Base-by-base conservation (phyloP, 2,113 vertebrate species). In the Serilophus lunatus region DNA sequence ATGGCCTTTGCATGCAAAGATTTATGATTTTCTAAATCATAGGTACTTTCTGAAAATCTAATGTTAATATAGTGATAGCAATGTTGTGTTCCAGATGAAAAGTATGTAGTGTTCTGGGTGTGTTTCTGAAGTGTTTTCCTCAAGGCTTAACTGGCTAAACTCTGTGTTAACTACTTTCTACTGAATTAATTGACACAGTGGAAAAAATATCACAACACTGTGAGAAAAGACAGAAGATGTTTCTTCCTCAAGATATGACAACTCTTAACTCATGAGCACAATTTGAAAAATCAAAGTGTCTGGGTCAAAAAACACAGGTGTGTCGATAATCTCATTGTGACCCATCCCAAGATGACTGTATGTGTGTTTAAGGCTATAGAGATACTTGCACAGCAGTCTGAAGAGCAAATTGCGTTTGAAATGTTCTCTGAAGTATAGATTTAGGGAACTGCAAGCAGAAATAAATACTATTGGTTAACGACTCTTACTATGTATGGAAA, bases 321-420 rank as follows among this genome's bases (percentile, higher is more conserved):
- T 45, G 10, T 35, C 51, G 70, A 56, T 77, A 77, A 84, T 53
- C 11, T 49, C 2, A 0, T 64, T 47, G 12, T 49, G 47, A 74
- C 14, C 25, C 74, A 7, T 10, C 51, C 47, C 0, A 1, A 65
- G 42, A 54, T 3, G 4, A 53, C 45, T 53, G 1, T 38, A 9
- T 33, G 26, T 31, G 13, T 49, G 9, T 42, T 44, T 45, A 31
- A 83, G 78, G 6, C 33, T 74, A 6, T 6, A 28, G 7, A 88
- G 8, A 15, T 7, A 59, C 19, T 38, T 17, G 33, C 28, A 79
- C 10, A 38, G 8, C 35, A 33, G 13, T 31, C 26, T 66, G 57
- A 44, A 47, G 18, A 83, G 36, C 18, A 51, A 76, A 13, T 9
- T 66, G 24, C n/a, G 35, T 49, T 24, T 61, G 49, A 53, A 36